Percentiles rank a stretch among this genome's conserved stretches.
Conservation (phyloP, 2,113 vertebrate species). For the Dipodomys merriami region DNA sequence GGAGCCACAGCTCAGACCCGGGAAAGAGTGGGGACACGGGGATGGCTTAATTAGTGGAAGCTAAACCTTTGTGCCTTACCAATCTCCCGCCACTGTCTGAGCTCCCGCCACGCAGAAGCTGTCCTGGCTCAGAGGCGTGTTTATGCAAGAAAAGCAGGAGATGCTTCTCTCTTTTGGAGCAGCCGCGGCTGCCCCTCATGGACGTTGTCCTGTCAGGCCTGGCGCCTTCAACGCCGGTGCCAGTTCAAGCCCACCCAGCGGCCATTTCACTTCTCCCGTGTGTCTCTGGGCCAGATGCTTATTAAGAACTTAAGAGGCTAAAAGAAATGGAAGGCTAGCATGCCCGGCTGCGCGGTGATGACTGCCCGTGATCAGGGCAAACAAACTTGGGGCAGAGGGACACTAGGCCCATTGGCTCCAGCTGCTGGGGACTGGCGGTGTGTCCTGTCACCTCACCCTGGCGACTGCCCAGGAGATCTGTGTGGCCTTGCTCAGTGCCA, state of each 20-base stretch:
- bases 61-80: fast-evolving
- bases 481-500: too few species aligned
- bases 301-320: too few species aligned
- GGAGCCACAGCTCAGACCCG: neutral
- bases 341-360: too few species aligned
- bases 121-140: neutral
- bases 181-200: neutral
- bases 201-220: neutral
- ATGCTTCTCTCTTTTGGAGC: too few species aligned
- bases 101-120: neutral
- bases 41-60: too few species aligned
- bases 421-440: too few species aligned
- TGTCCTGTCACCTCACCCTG: neutral
- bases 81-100: too few species aligned
- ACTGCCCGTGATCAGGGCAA: neutral
- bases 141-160: fast-evolving
- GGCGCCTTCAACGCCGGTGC: neutral
- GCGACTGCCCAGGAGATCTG: neutral
- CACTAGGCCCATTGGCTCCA: neutral
- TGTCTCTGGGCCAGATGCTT: neutral
- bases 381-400: neutral
- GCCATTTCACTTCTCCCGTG: neutral
- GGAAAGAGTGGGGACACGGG: neutral
- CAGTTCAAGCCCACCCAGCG: neutral
- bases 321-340: too few species aligned